Conservation (phyloP, 2,797 vertebrate species). For the Anomalospiza imberbis region DNA sequence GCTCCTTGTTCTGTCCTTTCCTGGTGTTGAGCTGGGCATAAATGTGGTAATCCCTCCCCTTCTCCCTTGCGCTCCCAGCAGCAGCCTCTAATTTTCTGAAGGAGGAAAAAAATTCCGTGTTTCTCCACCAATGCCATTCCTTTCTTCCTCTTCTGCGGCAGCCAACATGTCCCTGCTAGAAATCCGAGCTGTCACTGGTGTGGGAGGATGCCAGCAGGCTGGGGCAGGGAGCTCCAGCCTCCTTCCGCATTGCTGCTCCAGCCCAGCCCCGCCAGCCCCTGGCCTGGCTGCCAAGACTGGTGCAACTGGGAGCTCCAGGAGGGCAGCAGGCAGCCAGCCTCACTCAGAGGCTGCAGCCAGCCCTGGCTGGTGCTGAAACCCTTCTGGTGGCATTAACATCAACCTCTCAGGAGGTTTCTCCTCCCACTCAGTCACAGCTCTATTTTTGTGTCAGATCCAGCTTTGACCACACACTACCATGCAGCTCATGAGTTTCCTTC, state of each 20-base stretch:
- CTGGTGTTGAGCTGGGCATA: background rate
- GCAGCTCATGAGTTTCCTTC: background rate
- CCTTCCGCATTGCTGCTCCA: slow-evolving; percentile 23
- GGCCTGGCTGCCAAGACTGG: background rate
- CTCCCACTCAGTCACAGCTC: background rate
- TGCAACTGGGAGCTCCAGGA: background rate
- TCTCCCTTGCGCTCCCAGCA: background rate
- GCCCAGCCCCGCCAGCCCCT: background rate
- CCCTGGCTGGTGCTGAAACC: background rate
- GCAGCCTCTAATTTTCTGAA: background rate
- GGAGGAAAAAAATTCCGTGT: background rate
- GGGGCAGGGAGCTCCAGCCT: background rate
- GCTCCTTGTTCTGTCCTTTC: background rate
- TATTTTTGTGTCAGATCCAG: background rate
- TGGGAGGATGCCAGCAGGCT: slow-evolving; percentile 35
- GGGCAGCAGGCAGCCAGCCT: background rate
- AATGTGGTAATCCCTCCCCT: background rate
- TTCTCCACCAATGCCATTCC: background rate
- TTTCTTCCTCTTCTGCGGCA: background rate
- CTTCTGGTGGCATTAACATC: background rate
- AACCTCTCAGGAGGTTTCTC: background rate
- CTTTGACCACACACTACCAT: background rate
- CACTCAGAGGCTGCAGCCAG: background rate
- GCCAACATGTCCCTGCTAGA: background rate
- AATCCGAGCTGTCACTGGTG: background rate